Evolutionary conservation across 2,113 vertebrate species (phyloP), one percentile per base, ranked within the genome.

Genomic region (Tylochromis polylepis): DNA sequence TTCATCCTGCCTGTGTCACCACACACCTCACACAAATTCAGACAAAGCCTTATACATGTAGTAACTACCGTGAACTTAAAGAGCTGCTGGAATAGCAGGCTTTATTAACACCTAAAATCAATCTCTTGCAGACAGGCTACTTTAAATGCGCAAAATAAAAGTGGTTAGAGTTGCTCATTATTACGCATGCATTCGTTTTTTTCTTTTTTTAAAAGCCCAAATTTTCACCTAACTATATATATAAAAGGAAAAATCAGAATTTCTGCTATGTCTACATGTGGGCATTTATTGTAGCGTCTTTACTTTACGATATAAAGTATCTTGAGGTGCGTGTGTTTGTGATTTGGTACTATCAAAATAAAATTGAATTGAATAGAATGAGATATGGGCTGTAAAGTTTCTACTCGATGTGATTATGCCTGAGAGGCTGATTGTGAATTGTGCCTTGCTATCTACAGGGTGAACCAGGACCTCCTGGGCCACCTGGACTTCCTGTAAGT

Each of bases 401-500:
- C 6, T 85, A 9, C 20, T 38, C 7, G 51, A 8, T n/a, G 51
- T 62, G 31, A n/a, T 27, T n/a, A 20, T 79, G 20, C 75, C 15
- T 51, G 3, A 60, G 24, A 70, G n/a, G 29, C 10, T 91, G 20
- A 81, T 60, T 80, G 60, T 83, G 27, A 18, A 36, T 59, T 67
- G 83, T 95, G 22, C 2, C 6, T 78, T 62, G 58, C 20, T 92
- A 58, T 87, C 91, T 27, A 0, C 14, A 99, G 98, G 98, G 98
- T 62, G 97, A 96, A 0, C 5, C 97, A 16, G 98, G 98, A 95
- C 98, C 97, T 86, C 38, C 97, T 0, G 98, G 98, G 22, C 98
- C 98, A 1, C 93, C 95, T 16, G 98, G 98, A 93, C 88, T 97
- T 90, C 96, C 98, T 93, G 98, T 99, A 95, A 98, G 98, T 98